A percentile compares a stretch with the other conserved stretches of the same genome.
Evolutionary conservation across 2,113 vertebrate genomes (phyloP).

Genomic region (Mungos mungo): DNA sequence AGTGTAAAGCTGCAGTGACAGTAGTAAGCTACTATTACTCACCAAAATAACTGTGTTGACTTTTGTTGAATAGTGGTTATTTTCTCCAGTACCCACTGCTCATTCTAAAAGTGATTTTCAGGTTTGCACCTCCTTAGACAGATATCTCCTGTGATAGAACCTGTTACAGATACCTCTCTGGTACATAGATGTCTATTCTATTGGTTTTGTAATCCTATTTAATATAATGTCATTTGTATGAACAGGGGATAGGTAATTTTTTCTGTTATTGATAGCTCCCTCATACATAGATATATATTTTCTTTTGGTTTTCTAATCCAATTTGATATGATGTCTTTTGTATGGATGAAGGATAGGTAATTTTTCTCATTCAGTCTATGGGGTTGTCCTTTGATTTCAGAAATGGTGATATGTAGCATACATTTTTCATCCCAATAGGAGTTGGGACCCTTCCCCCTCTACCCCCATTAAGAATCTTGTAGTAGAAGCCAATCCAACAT

Average conservation of each 20-base stretch:
- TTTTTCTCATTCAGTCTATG: neutral
- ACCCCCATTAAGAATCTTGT: neutral
- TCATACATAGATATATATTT: neutral
- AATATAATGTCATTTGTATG: neutral
- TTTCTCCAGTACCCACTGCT: neutral
- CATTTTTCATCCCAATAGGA: neutral
- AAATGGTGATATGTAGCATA: neutral
- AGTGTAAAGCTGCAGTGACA: neutral
- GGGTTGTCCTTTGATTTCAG: neutral
- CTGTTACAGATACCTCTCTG: neutral
- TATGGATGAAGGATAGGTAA: neutral
- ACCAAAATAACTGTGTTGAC: conserved; percentile 33
- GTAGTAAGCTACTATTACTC: neutral
- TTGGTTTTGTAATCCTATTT: conserved; percentile 21
- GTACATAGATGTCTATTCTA: neutral
- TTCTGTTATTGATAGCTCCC: neutral
- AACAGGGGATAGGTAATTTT: neutral
- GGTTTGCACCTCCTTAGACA: neutral
- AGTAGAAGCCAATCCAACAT: neutral
- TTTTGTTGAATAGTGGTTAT: neutral
- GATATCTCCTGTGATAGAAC: too few relatives aligned
- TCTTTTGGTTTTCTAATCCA: conserved; percentile 29
- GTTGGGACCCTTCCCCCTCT: neutral
- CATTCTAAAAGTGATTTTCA: conserved; percentile 2
- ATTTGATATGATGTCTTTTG: neutral